Base-by-base conservation (phyloP, 2,113 vertebrate species). In the Erpornis zantholeuca region DNA sequence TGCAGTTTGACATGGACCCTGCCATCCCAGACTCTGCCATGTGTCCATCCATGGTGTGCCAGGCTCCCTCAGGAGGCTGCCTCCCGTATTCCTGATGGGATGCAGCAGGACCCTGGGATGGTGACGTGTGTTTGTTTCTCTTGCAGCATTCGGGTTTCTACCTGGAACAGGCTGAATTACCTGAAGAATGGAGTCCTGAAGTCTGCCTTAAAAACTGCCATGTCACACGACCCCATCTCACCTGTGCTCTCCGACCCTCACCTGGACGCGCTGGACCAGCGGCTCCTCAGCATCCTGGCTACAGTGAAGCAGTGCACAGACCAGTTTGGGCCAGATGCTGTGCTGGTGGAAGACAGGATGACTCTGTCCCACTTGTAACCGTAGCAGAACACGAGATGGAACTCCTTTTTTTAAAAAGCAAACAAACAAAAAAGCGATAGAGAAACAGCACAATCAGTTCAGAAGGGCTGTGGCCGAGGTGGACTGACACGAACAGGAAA, bases 311-410 rank as follows among this genome's bases (percentile, higher is more conserved):
- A 99, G 97, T 99, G 99, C 95, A 98, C 99, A 40, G 99, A 99
- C 96, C 98, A 99, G 65, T 99, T 99, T 96, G 99, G 99, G 24
- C 93, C 98, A 24, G 99, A 99, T 36, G 96, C 97, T 68, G 99
- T 99, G 47, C 98, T 99, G 82, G 99, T 99, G 92, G 99, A 99
- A 97, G 99, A 99, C 97, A 98, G 99, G 96, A 99, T 99, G 98
- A 99, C 99, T 60, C 98, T 99, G 81, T 99, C 99, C 52, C 99
- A 99, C 93, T 98, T 98, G 96, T 98, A 97, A 98, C 76, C 68
- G 52, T 88, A 96, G 61, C 60, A 35, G 84, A 91, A 65, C 90
- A 80, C 47, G 2, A 82, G 90, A 94, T 77, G 82, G 84, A 94
- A 97, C 97, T 98, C 82, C 92, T 97, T 98, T 97, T 97, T 92